Base-by-base conservation (phyloP, 2,888 invertebrate genomes). In the Synergus umbraculus region DNA sequence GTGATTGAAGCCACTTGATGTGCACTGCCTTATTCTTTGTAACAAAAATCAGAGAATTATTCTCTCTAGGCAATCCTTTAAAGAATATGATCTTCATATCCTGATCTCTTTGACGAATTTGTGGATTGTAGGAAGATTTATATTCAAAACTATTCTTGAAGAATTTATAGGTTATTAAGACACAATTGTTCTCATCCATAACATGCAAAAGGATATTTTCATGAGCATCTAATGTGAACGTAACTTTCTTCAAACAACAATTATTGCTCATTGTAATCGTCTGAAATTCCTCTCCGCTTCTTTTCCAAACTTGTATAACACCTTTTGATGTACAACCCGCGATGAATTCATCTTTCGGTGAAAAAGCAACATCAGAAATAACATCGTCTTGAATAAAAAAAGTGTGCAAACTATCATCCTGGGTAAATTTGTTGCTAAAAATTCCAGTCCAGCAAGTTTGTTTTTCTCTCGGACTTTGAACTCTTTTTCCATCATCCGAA, bases 321-420 rank as follows among this genome's bases (percentile, higher is more conserved):
- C 91, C 90, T 63, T 84, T 81, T 12, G 82, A 64, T 4, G 90
- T 91, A 78, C 90, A 92, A 43, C 87, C 90, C 41, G 88, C 91
- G 15, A 92, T 85, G 54, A 79, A 87, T 43, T 86, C 81, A 49
- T 87, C 84, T 10, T 86, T 83, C 7, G 77, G 81, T 4, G 87
- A 86, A 79, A 90, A 89, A 76, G 86, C 86, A 81, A 91, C 87
- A 15, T 89, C 90, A 5, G 87, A 80, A 79, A 91, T 89, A 8
- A 76, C 78, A 79, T 91, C 88, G 49, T 82, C 79, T 0, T 85
- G 54, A 8, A 90, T 76, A 8, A 18, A 79, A 78, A 91, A 88
- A 9, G 84, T 85, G 64, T 83, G 81, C 12, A 83, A 79, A 66
- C 91, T 91, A 43, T 89, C 86, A 60, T 91, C 90, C 15, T 86